Conservation (phyloP, 1,140 invertebrate species). For the Drosophila repletoides region DNA sequence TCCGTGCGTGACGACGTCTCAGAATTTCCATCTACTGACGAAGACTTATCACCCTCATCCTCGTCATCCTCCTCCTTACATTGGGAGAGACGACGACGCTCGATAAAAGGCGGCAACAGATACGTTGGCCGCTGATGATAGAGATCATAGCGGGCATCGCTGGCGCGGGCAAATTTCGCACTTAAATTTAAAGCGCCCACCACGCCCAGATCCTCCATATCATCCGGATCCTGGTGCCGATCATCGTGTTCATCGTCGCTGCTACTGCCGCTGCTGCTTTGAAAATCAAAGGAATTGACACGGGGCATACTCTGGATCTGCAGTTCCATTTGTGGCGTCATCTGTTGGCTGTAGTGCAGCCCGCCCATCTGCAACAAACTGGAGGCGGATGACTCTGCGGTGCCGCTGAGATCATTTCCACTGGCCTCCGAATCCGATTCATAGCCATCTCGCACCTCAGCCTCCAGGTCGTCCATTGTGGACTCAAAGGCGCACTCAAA, state of each 20-base stretch:
- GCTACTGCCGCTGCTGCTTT: slow-evolving; percentile 66
- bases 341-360: slow-evolving; percentile 36
- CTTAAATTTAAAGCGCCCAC: slow-evolving; percentile 48
- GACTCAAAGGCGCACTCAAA: slow-evolving; percentile 77
- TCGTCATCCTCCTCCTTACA: slow-evolving; percentile 92
- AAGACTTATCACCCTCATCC: slow-evolving; percentile 82
- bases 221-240: slow-evolving; percentile 41
- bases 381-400: slow-evolving; percentile 40
- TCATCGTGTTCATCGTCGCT: slow-evolving; percentile 58
- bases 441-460: slow-evolving; percentile 66
- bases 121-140: slow-evolving; percentile 76
- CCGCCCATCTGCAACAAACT: slow-evolving; percentile 46
- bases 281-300: slow-evolving; percentile 67
- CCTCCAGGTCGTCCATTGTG: slow-evolving; percentile 77
- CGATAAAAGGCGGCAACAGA: slow-evolving; percentile 84
- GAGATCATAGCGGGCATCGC: slow-evolving; percentile 47
- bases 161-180: slow-evolving; percentile 43
- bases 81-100: slow-evolving; percentile 88
- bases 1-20: slow-evolving; percentile 43
- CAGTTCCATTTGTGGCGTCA: slow-evolving; percentile 20
- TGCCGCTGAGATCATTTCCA: slow-evolving; percentile 53
- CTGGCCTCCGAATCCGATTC: slow-evolving; percentile 75
- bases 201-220: slow-evolving; percentile 30
- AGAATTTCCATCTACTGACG: slow-evolving; percentile 6
- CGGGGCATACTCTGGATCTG: slow-evolving; percentile 53